Evolutionary conservation across 2,113 vertebrate genomes (phyloP), one percentile per base, ranked within the genome.

Genomic region (Crotophaga sulcirostris): DNA sequence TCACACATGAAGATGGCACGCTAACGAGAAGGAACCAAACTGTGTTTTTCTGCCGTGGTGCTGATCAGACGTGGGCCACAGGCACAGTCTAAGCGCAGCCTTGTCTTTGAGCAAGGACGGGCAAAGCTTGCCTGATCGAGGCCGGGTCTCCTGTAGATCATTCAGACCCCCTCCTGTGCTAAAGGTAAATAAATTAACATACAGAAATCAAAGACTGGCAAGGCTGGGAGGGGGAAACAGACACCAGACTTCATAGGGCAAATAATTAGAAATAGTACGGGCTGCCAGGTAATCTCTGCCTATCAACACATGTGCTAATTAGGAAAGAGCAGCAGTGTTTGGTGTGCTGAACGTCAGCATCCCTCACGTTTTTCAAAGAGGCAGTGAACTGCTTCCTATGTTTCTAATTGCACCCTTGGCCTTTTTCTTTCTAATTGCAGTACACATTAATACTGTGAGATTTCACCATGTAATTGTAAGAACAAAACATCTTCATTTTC

Each of bases 391-490:
- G 92, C 55, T 87, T 80, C 82, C 72, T 67, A 18, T 26, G 42
- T 78, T 86, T 88, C 85, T 91, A 96, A 86, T 78, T 54, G 55
- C 55, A 89, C 68, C 60, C 60, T 56, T 67, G 33, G 68, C 80
- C 64, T 88, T 74, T 84, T 76, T 45, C 76, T 83, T 95, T 90
- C 62, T 92, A 94, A 86, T 75, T 89, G 77, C 68, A 80, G 40
- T 19, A 69, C 10, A 11, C 1, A 2, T 8, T 28, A 94, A 69
- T 59, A 51, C 31, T 16, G 10, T 18, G 42, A 93, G 79, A 87
- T 63, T 90, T 64, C 45, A 89, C 42, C 86, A 51, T 54, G 54
- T 78, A 84, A 64, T 45, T 69, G 75, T 87, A 94, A 16, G 51
- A 49, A 49, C 67, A 80, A 47, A 40, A 79, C 67, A 40, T 75